A percentile compares a stretch with the other conserved stretches of the same genome.
Conservation (phyloP, 1,140 invertebrate genomes). For the Grapholita molesta region DNA sequence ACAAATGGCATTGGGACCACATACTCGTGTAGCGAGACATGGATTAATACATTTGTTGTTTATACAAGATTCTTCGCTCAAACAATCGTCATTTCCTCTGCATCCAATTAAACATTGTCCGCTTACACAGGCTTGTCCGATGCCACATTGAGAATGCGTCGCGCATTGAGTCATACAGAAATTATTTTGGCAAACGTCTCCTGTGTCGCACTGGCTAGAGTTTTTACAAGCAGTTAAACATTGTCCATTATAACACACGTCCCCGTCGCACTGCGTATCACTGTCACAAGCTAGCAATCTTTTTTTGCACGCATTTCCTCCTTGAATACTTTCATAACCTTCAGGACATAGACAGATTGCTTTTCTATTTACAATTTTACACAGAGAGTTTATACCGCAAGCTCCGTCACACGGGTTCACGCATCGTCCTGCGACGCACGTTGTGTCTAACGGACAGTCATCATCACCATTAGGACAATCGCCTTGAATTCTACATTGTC, state of each 20-base stretch:
- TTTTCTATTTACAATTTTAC: constrained; percentile 85
- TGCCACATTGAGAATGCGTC: constrained; percentile 88
- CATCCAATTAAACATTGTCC: constrained; percentile 90
- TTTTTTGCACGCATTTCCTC: constrained; percentile 86
- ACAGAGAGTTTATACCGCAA: constrained; percentile 88
- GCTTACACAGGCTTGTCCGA: constrained; percentile 87
- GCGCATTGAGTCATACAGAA: constrained; percentile 88
- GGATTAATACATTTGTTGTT: constrained; percentile 92
- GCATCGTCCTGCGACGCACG: constrained; percentile 86
- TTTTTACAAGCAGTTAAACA: constrained; percentile 90
- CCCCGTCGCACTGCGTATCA: constrained; percentile 88
- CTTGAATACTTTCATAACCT: constrained; percentile 83
- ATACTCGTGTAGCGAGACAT: constrained; percentile 85
- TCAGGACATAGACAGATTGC: constrained; percentile 86
- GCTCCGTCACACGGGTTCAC: constrained; percentile 87
- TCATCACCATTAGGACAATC: constrained; percentile 83
- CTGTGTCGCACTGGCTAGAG: constrained; percentile 86
- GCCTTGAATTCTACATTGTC: constrained; percentile 87
- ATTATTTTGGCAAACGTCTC: constrained; percentile 88
- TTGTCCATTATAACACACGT: constrained; percentile 88
- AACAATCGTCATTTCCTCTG: constrained; percentile 89
- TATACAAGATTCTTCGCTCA: constrained; percentile 86
- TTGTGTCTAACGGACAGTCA: constrained; percentile 86
- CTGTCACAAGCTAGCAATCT: constrained; percentile 80
- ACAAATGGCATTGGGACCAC: constrained; percentile 92